phyloP scores from a whole-genome alignment of 2,888 invertebrate species.

The Acronicta alni region DNA sequence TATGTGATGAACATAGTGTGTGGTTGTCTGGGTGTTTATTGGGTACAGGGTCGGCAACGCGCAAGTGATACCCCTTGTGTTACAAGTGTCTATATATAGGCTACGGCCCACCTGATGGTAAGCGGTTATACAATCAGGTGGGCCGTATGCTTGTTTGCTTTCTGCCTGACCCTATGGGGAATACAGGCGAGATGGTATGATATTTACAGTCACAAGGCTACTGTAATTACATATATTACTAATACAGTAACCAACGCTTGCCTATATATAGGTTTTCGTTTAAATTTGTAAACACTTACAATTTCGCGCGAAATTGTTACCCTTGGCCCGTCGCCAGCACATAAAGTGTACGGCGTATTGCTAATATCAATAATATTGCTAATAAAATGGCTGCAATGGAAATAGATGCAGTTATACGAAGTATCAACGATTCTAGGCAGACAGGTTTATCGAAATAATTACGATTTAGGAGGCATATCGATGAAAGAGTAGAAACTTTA shows the following conservation, averaged over 20 bases:
- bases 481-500: too few species aligned
- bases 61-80: too few species aligned
- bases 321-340: constrained; percentile 46
- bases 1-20: too few species aligned
- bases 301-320: constrained; percentile 60
- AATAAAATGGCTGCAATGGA: constrained; percentile 43
- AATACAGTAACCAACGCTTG: constrained; percentile 11
- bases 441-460: constrained; percentile 7
- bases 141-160: too few species aligned
- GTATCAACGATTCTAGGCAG: constrained; percentile 1
- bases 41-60: too few species aligned
- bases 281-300: constrained; percentile 58
- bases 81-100: too few species aligned
- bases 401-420: constrained; percentile 36
- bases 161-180: too few species aligned
- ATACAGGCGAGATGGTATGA: background rate
- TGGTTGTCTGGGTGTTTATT: too few species aligned
- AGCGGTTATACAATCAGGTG: too few species aligned
- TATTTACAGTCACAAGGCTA: background rate
- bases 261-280: constrained; percentile 31
- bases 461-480: background rate
- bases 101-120: too few species aligned
- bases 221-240: background rate
- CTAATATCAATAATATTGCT: constrained; percentile 56
- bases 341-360: constrained; percentile 41